Evolutionary conservation across 2,888 invertebrate species (phyloP).

Genomic region (Cataglyphis cursor): DNA sequence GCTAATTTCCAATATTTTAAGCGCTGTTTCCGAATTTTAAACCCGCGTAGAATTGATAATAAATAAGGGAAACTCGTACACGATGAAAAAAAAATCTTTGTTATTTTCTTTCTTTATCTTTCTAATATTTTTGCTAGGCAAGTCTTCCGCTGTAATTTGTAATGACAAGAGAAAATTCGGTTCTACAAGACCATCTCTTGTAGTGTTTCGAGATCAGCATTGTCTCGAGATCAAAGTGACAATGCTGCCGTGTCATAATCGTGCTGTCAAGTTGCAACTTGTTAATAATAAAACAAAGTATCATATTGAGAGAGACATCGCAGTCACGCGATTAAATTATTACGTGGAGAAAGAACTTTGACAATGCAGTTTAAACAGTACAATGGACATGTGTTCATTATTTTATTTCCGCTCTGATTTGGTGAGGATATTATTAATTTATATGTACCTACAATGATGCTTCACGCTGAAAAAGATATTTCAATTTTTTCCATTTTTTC

Average conservation of each 20-base stretch:
- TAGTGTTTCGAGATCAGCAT: neutral
- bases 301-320: conserved; percentile 55
- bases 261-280: conserved; percentile 50
- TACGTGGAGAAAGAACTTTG: conserved; percentile 63
- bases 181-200: conserved; percentile 12
- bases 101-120: neutral
- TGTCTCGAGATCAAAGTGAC: conserved; percentile 32
- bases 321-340: conserved; percentile 62
- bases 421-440: conserved; percentile 22
- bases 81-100: neutral
- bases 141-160: neutral
- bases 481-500: neutral
- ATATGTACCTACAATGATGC: conserved; percentile 9
- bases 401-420: conserved; percentile 18
- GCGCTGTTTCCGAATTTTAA: neutral
- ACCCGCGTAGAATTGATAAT: neutral
- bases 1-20: too few relatives aligned
- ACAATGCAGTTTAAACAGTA: conserved; percentile 44
- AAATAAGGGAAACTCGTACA: neutral
- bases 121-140: neutral
- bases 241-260: neutral
- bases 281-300: conserved; percentile 62
- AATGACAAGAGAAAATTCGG: neutral
- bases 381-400: conserved; percentile 2
- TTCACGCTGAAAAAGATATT: conserved; percentile 3